Conservation (phyloP, 2,797 vertebrate genomes). For the Megaceryle alcyon region DNA sequence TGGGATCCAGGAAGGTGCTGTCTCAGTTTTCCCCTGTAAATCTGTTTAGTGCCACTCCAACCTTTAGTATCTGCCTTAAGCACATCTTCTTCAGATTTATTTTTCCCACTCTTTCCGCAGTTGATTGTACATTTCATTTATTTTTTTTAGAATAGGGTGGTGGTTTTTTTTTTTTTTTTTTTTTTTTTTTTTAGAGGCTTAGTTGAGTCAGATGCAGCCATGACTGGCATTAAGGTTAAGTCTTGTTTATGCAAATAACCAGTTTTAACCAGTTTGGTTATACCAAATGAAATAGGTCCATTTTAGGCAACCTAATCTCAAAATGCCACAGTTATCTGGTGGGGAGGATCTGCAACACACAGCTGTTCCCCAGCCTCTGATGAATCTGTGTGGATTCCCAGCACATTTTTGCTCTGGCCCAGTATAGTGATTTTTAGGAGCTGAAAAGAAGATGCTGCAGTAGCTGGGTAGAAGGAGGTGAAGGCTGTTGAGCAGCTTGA, state of each 20-base stretch:
- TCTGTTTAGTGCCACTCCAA: neutral
- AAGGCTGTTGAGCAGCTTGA: neutral
- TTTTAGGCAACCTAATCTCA: neutral
- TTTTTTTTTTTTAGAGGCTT: neutral
- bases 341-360: neutral
- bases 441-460: neutral
- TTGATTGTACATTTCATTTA: too few species aligned
- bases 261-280: neutral
- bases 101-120: neutral
- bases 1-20: neutral
- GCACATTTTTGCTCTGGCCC: neutral
- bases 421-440: neutral
- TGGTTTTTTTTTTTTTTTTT: too few species aligned
- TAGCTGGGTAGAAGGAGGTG: neutral
- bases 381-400: neutral
- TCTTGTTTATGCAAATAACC: neutral
- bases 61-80: neutral
- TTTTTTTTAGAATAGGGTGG: neutral
- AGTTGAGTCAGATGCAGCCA: neutral
- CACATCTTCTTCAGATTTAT: neutral
- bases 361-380: neutral
- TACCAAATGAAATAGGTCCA: neutral
- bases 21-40: neutral
- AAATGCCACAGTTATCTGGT: neutral
- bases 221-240: neutral